Conservation (phyloP, 2,888 invertebrate species). For the Drosophila buzzatii region DNA sequence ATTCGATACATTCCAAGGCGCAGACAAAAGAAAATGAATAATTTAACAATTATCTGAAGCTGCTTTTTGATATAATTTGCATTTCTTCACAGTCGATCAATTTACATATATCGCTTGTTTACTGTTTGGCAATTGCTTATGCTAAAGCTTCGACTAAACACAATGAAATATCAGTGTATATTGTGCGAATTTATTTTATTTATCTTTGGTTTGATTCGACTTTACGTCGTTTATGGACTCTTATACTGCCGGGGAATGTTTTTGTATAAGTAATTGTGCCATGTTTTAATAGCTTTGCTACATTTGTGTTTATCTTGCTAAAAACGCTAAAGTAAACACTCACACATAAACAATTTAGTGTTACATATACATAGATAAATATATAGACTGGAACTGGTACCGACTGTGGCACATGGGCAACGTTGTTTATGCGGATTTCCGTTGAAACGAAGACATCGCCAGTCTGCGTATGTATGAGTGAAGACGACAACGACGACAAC, state of each 20-base stretch:
- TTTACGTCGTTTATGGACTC: conserved; percentile 17
- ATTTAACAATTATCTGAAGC: conserved; percentile 9
- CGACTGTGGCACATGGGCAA: conserved; percentile 56
- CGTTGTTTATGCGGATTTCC: conserved; percentile 82
- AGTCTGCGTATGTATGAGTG: conserved; percentile 54
- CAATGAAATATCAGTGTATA: conserved; percentile 19
- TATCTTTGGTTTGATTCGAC: conserved; percentile 21
- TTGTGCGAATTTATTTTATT: conserved; percentile 27
- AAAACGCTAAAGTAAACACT: conserved; percentile 73
- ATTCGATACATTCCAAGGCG: not conserved
- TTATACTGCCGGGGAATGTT: conserved; percentile 28
- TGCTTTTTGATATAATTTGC: conserved; percentile 18
- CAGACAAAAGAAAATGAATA: conserved; percentile 17
- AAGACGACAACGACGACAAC: conserved; percentile 50
- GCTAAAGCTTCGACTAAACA: conserved; percentile 22
- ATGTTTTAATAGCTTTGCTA: conserved; percentile 60
- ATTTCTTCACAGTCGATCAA: conserved; percentile 28
- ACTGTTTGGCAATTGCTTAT: conserved; percentile 19
- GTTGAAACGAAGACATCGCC: conserved; percentile 61
- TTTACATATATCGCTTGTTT: conserved; percentile 27
- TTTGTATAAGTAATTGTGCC: conserved; percentile 59
- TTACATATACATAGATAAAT: conserved; percentile 15
- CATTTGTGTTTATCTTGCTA: conserved; percentile 71
- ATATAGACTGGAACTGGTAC: conserved; percentile 17
- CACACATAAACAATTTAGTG: not conserved